Percentiles rank a stretch among this genome's conserved stretches.
These are phyloP conservation scores for Rhinolophus sinicus DNA, from an alignment of 2,113 vertebrate genomes.

Conservation along the genomic window DNA sequence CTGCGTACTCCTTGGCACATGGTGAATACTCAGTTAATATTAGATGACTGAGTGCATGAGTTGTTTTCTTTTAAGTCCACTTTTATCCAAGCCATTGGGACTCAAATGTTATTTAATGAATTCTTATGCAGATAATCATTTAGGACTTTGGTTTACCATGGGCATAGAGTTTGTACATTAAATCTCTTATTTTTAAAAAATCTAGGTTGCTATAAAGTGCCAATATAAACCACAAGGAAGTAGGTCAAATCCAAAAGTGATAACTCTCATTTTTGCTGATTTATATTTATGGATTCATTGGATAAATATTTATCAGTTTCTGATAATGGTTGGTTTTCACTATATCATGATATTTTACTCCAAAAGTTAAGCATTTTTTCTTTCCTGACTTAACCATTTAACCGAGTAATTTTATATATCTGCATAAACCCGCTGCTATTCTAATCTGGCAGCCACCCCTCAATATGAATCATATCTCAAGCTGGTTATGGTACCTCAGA, in stretches of 20 bases:
- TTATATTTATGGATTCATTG: conserved; percentile 69
- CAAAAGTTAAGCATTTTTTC: conserved; percentile 47
- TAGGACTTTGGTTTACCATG: conserved; percentile 23
- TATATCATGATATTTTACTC: conserved; percentile 68
- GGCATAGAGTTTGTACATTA: neutral
- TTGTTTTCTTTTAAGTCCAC: neutral
- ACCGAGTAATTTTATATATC: conserved; percentile 29
- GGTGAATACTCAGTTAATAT: conserved; percentile 27
- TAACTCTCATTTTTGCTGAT: conserved; percentile 58
- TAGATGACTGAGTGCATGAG: neutral
- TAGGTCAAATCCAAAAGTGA: conserved; percentile 64
- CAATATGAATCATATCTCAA: neutral
- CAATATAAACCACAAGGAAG: conserved; percentile 48
- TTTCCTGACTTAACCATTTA: conserved; percentile 47
- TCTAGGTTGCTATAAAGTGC: conserved; percentile 30
- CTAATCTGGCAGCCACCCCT: neutral
- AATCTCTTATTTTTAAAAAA: conserved; percentile 59
- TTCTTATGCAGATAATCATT: conserved; percentile 48
- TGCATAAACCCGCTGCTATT: conserved; percentile 11
- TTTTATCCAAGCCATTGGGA: conserved; percentile 25
- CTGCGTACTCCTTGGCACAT: neutral
- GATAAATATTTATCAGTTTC: conserved; percentile 73
- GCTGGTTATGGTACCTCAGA: neutral
- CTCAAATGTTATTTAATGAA: conserved; percentile 41
- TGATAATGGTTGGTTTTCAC: conserved; percentile 60